Base-by-base conservation (phyloP, 2,113 vertebrate species). In the Corvus cornix region DNA sequence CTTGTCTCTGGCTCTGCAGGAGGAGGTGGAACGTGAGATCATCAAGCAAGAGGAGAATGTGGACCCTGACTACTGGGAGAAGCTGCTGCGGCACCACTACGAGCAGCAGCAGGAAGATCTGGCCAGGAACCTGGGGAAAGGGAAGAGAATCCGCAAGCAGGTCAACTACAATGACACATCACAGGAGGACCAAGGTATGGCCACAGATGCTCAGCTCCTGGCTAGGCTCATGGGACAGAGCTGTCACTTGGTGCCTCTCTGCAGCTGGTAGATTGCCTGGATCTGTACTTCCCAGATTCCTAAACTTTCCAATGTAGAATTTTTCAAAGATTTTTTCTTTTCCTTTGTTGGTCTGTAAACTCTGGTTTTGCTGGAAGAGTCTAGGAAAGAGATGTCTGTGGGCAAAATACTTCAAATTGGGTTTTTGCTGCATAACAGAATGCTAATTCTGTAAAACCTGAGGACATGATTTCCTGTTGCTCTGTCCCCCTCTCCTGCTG, bases 21-120 rank as follows among this genome's bases (percentile, higher is more conserved):
- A 99, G 97, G 99, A 99, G 96, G 99, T 99, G 30, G 99, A 99
- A 95, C 98, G 99, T 6, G 99, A 99, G 97, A 99, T 99, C 97
- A 99, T 99, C 95, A 99, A 99, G 94, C 99, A 99, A 96, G 99
- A 99, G 97, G 99, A 99, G 98, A 99, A 99, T 0, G 99, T 99
- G 95, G 99, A 99, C 96, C 99, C 99, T 0, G 99, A 99, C 96
- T 99, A 99, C 96, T 99, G 99, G 99, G 99, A 99, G 96, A 99
- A 99, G 97, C 98, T 99, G 79, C 98, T 99, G 13, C 97, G 99
- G 14, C 99, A 99, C 94, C 99, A 99, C 95, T 99, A 99, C 0
- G 99, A 99, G 96, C 99, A 99, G 97, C 99, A 99, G 97, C 99
- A 99, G 97, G 99, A 99, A 70, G 99, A 99, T 68, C 97, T 99